Percentiles rank a stretch among this genome's conserved stretches.
These are phyloP conservation scores for Eclectus roratus DNA, from an alignment of 2,113 vertebrate species.

Conservation along the genomic window DNA sequence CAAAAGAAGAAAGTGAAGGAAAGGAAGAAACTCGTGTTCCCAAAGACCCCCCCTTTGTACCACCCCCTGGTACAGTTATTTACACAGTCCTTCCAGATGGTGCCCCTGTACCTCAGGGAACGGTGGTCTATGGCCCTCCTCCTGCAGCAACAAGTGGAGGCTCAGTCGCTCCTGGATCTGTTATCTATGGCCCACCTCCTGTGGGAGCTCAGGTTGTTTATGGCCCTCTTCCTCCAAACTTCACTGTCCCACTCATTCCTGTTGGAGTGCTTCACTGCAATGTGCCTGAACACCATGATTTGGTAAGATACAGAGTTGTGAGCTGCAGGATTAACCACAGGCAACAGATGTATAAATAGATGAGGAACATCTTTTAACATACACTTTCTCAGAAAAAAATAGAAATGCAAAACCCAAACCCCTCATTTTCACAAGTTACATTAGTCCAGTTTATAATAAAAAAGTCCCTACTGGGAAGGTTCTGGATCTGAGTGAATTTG, in stretches of 20 bases:
- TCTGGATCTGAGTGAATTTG: background rate
- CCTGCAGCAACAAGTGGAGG: slow-evolving; percentile 49
- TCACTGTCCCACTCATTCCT: slow-evolving; percentile 74
- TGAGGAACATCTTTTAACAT: background rate
- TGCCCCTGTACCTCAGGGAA: slow-evolving; percentile 72
- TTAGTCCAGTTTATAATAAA: background rate
- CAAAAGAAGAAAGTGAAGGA: slow-evolving; percentile 24
- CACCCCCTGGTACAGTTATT: slow-evolving; percentile 71
- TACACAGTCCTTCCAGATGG: slow-evolving; percentile 79
- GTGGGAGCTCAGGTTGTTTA: slow-evolving; percentile 68
- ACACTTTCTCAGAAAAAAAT: background rate
- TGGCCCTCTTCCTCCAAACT: slow-evolving; percentile 72
- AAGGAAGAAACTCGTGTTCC: slow-evolving; percentile 54
- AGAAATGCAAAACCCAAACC: background rate
- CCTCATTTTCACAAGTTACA: background rate
- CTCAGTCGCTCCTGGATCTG: slow-evolving; percentile 66
- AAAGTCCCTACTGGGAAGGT: background rate
- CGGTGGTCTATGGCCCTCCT: slow-evolving; percentile 72
- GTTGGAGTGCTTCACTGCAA: slow-evolving; percentile 81
- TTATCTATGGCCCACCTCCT: slow-evolving; percentile 76
- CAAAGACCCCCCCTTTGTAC: slow-evolving; percentile 50
- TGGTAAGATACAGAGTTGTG: slow-evolving; percentile 70
- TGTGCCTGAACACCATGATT: slow-evolving; percentile 75
- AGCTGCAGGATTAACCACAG: background rate
- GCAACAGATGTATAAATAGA: background rate